Base-by-base conservation (phyloP, 2,797 vertebrate genomes). In the Pteropus rufus region DNA sequence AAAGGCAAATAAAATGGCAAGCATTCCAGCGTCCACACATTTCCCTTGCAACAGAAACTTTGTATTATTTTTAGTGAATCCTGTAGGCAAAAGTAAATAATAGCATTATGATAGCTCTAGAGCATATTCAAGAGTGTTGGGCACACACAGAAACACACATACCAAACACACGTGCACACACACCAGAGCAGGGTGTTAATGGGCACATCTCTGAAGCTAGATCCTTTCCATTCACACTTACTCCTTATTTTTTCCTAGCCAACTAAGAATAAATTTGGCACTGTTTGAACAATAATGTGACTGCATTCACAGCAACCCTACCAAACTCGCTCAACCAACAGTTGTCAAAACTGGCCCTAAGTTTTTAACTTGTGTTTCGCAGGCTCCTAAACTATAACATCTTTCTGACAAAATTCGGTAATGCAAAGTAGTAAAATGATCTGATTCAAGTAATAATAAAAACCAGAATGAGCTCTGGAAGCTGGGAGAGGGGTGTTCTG, bases 51-150 rank as follows among this genome's bases (percentile, higher is more conserved):
- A 44, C 24, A 7, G 34, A 56, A 75, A 62, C 18, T 19, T 92
- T 69, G 41, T 89, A 29, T 93, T 69, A 85, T 92, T 92, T 88
- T 94, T 19, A 60, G 49, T 34, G 36, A 95, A 21, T 83, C 36
- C 44, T 82, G 0, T 54, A 64, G 36, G 15, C 46, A 77, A 89
- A 92, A 91, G 15, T 16, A 23, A 49, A 72, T 65, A 83, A 73
- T 18, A 79, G 41, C 10, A 23, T 34, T 49, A 77, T 21, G 83
- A 60, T 8, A 72, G 29, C 46, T n/a, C 34, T n/a, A 67, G 26
- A 76, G 49, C 3, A 80, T 29, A 58, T 15, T 54, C 34, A 49
- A 79, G 31, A n/a, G 69, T 60, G 6, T 19, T 58, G 39, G 34
- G 41, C 1, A 0, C 12, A 70, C 65, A 69, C 16, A 12, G 9